Evolutionary conservation across 2,888 invertebrate genomes (phyloP).

Genomic region (Pristionchus mayeri): DNA sequence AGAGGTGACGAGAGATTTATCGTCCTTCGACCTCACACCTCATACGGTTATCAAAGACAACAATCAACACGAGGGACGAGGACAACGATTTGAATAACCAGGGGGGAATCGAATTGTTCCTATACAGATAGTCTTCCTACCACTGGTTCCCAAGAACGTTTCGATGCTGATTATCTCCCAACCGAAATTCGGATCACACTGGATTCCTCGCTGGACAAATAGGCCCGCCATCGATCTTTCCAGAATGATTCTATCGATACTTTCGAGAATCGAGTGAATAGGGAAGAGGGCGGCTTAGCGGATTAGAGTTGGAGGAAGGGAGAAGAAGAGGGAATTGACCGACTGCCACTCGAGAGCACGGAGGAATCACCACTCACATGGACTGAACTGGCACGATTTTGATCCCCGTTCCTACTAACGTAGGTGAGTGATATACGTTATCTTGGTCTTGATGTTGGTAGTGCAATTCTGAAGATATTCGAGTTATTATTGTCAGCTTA

Average conservation of each 20-base stretch:
- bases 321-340: slow-evolving; percentile 1
- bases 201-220: background rate
- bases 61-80: background rate
- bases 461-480: background rate
- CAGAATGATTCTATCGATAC: background rate
- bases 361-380: background rate
- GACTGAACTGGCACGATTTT: background rate
- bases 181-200: too few species aligned
- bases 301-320: background rate
- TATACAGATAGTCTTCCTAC: too few species aligned
- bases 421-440: background rate
- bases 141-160: too few species aligned
- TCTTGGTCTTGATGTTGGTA: background rate
- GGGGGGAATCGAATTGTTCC: too few species aligned
- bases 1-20: background rate
- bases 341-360: background rate
- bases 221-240: background rate
- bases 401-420: background rate
- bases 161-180: too few species aligned
- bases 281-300: background rate
- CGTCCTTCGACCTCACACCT: background rate
- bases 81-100: too few species aligned
- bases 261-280: background rate
- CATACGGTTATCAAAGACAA: background rate
- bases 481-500: background rate